These are phyloP conservation scores for Protobothrops flavoviridis DNA, from an alignment of 2,113 vertebrate genomes.

Conservation along the genomic window DNA sequence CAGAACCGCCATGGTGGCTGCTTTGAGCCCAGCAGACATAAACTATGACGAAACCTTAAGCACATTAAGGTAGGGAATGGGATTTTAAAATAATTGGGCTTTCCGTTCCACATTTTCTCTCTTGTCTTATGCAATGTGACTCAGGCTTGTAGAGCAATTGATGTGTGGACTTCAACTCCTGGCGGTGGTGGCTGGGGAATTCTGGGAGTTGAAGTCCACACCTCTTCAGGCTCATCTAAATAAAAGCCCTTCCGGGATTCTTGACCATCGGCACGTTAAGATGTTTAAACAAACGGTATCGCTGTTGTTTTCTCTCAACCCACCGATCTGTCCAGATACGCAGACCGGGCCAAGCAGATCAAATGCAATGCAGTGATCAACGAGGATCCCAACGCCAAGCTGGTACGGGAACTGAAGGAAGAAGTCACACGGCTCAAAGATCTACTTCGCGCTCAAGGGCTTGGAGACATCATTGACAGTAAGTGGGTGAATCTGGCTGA, in stretches of 20 bases:
- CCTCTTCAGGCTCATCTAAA: neutral
- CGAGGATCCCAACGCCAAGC: constrained; percentile 95
- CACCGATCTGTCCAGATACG: constrained; percentile 77
- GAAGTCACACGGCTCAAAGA: constrained; percentile 94
- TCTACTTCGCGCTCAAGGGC: constrained; percentile 91
- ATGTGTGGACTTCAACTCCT: neutral
- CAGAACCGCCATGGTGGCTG: constrained; percentile 97
- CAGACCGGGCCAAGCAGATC: constrained; percentile 96
- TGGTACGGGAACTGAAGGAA: constrained; percentile 96
- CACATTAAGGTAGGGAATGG: constrained; percentile 85
- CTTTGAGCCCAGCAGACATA: constrained; percentile 97
- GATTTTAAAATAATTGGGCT: neutral
- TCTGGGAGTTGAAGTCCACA: neutral
- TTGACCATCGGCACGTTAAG: too few species aligned
- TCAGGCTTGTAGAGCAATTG: neutral
- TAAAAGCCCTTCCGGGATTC: neutral
- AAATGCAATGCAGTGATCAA: constrained; percentile 99
- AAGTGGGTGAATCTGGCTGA: constrained; percentile 68
- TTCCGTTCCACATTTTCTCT: neutral
- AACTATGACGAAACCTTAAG: constrained; percentile 99
- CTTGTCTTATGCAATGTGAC: neutral
- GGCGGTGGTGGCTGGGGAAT: neutral
- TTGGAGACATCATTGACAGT: constrained; percentile 98
- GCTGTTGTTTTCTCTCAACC: neutral
- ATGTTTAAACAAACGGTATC: neutral